phyloP scores from a whole-genome alignment of 2,888 invertebrate genomes.

The Rhorus exstirpatorius region DNA sequence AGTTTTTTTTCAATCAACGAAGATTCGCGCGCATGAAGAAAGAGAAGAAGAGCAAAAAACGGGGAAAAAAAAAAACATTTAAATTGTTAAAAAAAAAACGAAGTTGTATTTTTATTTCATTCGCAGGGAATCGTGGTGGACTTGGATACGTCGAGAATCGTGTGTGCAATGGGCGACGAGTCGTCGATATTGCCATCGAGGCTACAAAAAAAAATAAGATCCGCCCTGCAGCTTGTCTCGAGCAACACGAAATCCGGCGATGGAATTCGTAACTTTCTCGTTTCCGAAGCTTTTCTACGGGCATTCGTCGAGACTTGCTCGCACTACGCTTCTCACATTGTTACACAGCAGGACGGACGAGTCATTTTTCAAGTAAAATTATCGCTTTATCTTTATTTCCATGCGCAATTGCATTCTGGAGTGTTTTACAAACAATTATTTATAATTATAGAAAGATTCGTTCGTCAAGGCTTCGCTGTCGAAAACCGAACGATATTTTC shows the following conservation, averaged over 20 bases:
- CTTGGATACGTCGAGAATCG: slow-evolving; percentile 89
- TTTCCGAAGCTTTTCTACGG: slow-evolving; percentile 92
- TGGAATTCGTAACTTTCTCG: slow-evolving; percentile 90
- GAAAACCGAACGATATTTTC: slow-evolving; percentile 90
- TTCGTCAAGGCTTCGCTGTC: slow-evolving; percentile 90
- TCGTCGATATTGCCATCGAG: slow-evolving; percentile 91
- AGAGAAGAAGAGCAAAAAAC: too few relatives aligned
- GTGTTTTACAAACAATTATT: background rate
- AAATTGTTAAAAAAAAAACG: background rate
- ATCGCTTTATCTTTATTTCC: background rate
- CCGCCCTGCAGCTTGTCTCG: slow-evolving; percentile 87
- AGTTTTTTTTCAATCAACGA: too few relatives aligned
- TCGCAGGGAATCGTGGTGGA: slow-evolving; percentile 92
- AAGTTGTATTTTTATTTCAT: slow-evolving; percentile 25
- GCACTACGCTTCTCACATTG: slow-evolving; percentile 72
- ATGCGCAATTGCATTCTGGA: background rate
- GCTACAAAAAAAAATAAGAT: slow-evolving; percentile 90
- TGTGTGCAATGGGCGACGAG: slow-evolving; percentile 92
- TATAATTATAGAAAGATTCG: slow-evolving; percentile 89
- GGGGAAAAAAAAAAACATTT: background rate
- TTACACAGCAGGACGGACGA: slow-evolving; percentile 83
- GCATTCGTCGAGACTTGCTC: slow-evolving; percentile 90
- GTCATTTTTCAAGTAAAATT: slow-evolving; percentile 85
- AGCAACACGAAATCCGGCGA: slow-evolving; percentile 86
- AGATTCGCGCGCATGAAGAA: too few relatives aligned